phyloP scores from a whole-genome alignment of 2,113 vertebrate genomes.

The Carlito syrichta region DNA sequence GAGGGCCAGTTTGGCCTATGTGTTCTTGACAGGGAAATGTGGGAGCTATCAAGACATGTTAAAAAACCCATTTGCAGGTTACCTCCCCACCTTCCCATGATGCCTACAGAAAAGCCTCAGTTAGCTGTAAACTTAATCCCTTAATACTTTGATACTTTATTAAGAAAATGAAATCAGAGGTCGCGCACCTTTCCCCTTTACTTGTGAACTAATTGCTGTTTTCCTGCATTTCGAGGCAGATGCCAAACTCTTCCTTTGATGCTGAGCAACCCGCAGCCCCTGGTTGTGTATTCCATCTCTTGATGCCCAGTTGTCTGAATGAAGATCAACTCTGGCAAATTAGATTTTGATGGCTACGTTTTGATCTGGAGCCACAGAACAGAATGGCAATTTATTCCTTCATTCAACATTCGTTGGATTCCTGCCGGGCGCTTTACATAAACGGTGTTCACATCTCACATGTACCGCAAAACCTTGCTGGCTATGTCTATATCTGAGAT shows the following conservation, averaged over 20 bases:
- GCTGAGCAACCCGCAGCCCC: background rate
- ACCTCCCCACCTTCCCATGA: background rate
- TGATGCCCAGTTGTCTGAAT: background rate
- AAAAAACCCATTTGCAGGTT: background rate
- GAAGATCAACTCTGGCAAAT: slow-evolving; percentile 46
- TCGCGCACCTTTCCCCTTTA: background rate
- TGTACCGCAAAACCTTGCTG: background rate
- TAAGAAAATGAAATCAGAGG: background rate
- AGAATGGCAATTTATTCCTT: slow-evolving; percentile 29
- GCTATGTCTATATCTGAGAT: background rate
- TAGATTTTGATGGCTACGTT: slow-evolving; percentile 48
- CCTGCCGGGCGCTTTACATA: background rate
- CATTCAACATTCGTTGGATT: background rate
- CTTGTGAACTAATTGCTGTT: slow-evolving; percentile 38
- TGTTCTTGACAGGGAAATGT: background rate
- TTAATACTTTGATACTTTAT: background rate
- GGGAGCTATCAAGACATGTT: background rate
- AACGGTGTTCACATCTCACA: slow-evolving; percentile 14
- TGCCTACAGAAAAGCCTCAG: background rate
- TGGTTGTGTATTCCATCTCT: background rate
- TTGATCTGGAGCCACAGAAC: slow-evolving; percentile 13
- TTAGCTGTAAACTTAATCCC: background rate
- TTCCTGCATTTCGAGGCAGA: slow-evolving; percentile 26
- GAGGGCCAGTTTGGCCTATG: background rate
- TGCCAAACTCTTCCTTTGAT: slow-evolving; percentile 48